Evolutionary conservation across 2,888 invertebrate species (phyloP), one percentile per base, ranked within the genome.

Genomic region (Sceliomorpha sp.): DNA sequence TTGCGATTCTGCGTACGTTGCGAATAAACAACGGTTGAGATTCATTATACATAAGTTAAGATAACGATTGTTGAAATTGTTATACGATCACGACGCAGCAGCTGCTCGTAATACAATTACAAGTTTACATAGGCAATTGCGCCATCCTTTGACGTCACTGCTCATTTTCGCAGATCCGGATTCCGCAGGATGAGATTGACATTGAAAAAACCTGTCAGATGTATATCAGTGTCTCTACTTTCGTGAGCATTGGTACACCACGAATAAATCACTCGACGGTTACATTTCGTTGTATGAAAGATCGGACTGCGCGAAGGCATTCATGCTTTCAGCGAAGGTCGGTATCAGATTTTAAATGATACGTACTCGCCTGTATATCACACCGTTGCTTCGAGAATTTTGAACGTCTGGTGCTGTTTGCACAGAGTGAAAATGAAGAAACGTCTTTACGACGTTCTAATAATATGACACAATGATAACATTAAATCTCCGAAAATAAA

Each of bases 151-250:
- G 51, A 62, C 62, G 62, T 62, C 62, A 51, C n/a, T 27, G 20
- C 29, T 36, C 31, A 9, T 34, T 39, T 51, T 39, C 13, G 32
- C 26, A 51, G 51, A 62, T 58, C 68, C 68, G 68, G 68, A 62
- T 68, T 62, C 60, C 31, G 47, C 47, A 44, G 56, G 60, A 62
- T 51, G 62, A 9, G 40, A 68, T 68, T 58, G 62, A 51, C 68
- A 68, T 68, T 62, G 62, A 56, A 62, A 68, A 56, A 27, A 32
- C 42, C 32, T 31, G 36, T 29, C 32, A 68, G 60, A 56, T 60
- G 58, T 44, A 26, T 56, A 56, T 50, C 10, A 36, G 39, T 9
- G 37, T 24, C 34, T 24, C 14, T 17, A 55, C 55, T 60, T 67
- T 60, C 48, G 55, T 53, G 36, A 58, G 51, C 56, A 56, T 42